These are phyloP conservation scores for Megalops atlanticus DNA, from an alignment of 2,113 vertebrate genomes.

Conservation along the genomic window DNA sequence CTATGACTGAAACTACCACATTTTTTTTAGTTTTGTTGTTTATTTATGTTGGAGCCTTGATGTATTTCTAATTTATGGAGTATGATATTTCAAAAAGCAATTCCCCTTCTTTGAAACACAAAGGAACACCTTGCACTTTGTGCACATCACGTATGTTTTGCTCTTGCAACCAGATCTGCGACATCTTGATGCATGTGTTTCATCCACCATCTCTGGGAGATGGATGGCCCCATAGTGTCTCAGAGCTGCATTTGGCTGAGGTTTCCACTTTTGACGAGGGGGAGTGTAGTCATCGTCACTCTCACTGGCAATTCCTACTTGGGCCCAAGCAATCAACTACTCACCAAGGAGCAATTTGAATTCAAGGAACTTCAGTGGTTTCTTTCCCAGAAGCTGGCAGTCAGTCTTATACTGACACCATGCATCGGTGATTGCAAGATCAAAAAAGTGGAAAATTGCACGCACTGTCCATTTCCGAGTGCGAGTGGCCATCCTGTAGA, in stretches of 20 bases:
- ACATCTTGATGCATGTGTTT: constrained; percentile 12
- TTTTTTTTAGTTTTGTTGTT: too few species aligned
- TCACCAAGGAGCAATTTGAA: background rate
- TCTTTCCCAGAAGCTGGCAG: background rate
- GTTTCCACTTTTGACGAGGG: background rate
- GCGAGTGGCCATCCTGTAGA: constrained; percentile 5
- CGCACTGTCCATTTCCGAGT: constrained; percentile 22
- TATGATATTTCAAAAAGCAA: constrained; percentile 17
- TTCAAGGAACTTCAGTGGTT: background rate
- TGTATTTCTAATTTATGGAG: too few species aligned
- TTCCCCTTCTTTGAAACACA: constrained; percentile 14
- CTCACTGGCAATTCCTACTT: background rate
- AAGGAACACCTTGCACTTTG: constrained; percentile 9
- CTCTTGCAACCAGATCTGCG: constrained; percentile 9
- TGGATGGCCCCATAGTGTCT: constrained; percentile 20
- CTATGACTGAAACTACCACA: too few species aligned
- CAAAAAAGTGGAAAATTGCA: constrained; percentile 13
- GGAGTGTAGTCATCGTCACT: background rate
- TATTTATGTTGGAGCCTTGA: too few species aligned
- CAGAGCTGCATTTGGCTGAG: background rate
- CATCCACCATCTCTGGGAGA: constrained; percentile 7
- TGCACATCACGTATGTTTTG: constrained; percentile 17
- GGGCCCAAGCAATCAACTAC: background rate
- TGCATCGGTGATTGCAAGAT: constrained; percentile 14
- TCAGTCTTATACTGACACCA: constrained; percentile 1